Conservation (phyloP, 2,888 invertebrate species). For the Capitulum mitella region DNA sequence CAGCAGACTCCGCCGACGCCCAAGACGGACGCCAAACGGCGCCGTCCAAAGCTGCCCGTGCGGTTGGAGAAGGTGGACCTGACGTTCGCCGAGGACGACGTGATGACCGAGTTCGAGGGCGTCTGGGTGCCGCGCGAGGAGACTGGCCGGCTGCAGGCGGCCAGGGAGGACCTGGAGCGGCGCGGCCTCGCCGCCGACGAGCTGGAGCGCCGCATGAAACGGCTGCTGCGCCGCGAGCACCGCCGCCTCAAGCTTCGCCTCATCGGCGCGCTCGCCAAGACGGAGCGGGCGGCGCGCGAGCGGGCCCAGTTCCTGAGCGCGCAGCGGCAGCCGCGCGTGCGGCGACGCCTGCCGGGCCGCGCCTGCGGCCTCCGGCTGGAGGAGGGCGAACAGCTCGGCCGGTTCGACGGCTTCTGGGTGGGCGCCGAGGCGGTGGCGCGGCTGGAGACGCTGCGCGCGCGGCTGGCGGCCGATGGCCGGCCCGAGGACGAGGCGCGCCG, state of each 20-base stretch:
- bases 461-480: background rate
- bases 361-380: background rate
- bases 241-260: background rate
- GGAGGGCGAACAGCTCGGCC: background rate
- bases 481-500: background rate
- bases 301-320: background rate
- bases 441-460: background rate
- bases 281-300: constrained; percentile 2
- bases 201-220: background rate
- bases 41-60: background rate
- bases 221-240: constrained; percentile 7
- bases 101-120: background rate
- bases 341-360: background rate
- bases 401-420: constrained; percentile 22
- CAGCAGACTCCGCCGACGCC: background rate
- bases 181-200: background rate
- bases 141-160: background rate
- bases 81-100: background rate
- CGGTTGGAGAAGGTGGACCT: background rate
- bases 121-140: constrained; percentile 8
- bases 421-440: background rate
- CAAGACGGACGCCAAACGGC: background rate
- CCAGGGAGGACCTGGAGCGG: background rate
- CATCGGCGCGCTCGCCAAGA: background rate
- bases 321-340: background rate